Evolutionary conservation across 2,113 vertebrate species (phyloP).

Genomic region (Sinocyclocheilus maitianheensis): DNA sequence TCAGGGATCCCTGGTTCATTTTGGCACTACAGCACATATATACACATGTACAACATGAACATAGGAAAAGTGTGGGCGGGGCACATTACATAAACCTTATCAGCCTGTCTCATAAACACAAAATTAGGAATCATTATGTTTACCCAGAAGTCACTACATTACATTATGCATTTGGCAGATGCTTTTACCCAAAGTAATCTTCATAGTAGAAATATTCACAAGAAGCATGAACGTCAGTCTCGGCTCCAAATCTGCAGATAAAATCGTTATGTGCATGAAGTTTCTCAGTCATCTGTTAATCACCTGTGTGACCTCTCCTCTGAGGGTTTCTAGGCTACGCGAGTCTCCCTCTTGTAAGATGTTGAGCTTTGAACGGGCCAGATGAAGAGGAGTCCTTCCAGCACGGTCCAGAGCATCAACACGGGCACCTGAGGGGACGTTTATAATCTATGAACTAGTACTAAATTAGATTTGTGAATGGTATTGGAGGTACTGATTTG

Average conservation of each 20-base stretch:
- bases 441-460: not conserved
- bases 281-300: not conserved
- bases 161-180: not conserved
- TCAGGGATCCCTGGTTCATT: not conserved
- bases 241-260: too few species aligned
- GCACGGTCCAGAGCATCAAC: constrained; percentile 95
- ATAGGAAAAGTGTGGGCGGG: not conserved
- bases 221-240: not conserved
- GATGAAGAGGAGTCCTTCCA: constrained; percentile 91
- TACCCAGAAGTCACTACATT: not conserved
- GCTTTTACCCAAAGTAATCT: not conserved
- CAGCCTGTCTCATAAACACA: not conserved
- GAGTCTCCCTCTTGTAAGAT: constrained; percentile 96
- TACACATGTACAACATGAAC: not conserved
- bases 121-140: too few species aligned
- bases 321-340: constrained; percentile 87
- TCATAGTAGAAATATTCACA: not conserved
- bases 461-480: not conserved
- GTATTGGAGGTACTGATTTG: not conserved
- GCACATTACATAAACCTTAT: not conserved
- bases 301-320: constrained; percentile 96
- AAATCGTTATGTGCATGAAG: too few species aligned
- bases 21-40: not conserved
- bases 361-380: constrained; percentile 94
- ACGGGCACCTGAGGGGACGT: constrained; percentile 80